These are phyloP conservation scores for Puffinus mauretanicus DNA, from an alignment of 2,113 vertebrate species.

Conservation along the genomic window DNA sequence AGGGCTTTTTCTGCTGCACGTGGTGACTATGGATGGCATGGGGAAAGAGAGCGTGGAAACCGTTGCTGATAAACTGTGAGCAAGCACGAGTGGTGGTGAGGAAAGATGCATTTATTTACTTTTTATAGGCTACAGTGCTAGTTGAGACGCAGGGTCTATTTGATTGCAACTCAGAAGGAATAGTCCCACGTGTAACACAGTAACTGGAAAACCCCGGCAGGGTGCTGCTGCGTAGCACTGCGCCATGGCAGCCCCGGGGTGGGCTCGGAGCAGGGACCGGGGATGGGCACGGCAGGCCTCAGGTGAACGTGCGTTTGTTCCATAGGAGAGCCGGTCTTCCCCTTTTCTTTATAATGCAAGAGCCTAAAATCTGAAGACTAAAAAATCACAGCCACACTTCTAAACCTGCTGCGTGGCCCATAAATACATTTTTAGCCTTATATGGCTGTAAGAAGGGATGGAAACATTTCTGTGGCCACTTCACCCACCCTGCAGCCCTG, in stretches of 20 bases:
- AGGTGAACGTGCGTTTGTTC: fast-evolving
- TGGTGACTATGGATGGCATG: not conserved
- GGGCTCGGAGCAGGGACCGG: not conserved
- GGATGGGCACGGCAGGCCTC: fast-evolving
- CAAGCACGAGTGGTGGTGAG: not conserved
- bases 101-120: not conserved
- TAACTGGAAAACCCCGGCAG: not conserved
- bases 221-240: fast-evolving
- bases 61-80: not conserved
- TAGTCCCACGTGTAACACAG: fast-evolving
- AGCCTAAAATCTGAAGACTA: not conserved
- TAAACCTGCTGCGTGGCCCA: not conserved
- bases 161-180: not conserved
- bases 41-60: fast-evolving
- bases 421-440: not conserved
- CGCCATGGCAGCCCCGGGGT: not conserved
- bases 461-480: not conserved
- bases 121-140: not conserved
- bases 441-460: not conserved
- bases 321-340: fast-evolving
- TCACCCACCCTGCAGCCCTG: not conserved
- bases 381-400: not conserved
- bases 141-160: not conserved
- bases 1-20: not conserved
- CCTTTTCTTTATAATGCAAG: not conserved